Evolutionary conservation across 2,797 vertebrate species (phyloP), one percentile per base, ranked within the genome.

Genomic region (Coregonus sp.): DNA sequence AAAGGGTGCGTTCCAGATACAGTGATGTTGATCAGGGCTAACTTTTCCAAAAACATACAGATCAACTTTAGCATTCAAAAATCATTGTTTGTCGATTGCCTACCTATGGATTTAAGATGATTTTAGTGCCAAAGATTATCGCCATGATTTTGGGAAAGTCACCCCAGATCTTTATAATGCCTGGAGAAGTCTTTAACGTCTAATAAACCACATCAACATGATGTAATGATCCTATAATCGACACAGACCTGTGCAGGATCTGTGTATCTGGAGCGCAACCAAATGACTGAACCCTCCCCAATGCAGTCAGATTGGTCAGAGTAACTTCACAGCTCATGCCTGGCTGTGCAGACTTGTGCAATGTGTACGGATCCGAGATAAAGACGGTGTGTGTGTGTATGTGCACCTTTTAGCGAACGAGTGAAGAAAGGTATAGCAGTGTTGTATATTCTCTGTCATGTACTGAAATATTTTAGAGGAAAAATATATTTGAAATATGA

Each of bases 401-500:
- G 16, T 11, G 77, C 84, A 77, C 84, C 84, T 25, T 25, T 90
- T 86, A 74, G 85, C 76, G 83, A 78, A 47, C 79, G 68, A 75
- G 78, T 37, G 72, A 63, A 29, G 14, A n/a, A 81, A 84, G 86
- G 85, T 85, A 29, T 63, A 87, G 86, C 84, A 85, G 80, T 90
- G 88, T 91, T 92, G 88, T 92, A 91, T 92, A 91, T 91, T 89
- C 85, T 93, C 87, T 91, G 89, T 93, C 87, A 93, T 91, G 91
- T 93, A 91, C 84, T 89, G 77, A 92, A 92, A 82, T 93, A 93
- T 92, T 93, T 92, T 92, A 92, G 87, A 93, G 84, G 89, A 88
- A 92, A 87, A 91, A 88, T 93, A 92, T 92, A 92, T 94, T 94
- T 95, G 92, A 94, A 90, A 92, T 90, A 90, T 93, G 91, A 93